Evolutionary conservation across 2,113 vertebrate species (phyloP), one percentile per base, ranked within the genome.

Genomic region (Martes martes): DNA sequence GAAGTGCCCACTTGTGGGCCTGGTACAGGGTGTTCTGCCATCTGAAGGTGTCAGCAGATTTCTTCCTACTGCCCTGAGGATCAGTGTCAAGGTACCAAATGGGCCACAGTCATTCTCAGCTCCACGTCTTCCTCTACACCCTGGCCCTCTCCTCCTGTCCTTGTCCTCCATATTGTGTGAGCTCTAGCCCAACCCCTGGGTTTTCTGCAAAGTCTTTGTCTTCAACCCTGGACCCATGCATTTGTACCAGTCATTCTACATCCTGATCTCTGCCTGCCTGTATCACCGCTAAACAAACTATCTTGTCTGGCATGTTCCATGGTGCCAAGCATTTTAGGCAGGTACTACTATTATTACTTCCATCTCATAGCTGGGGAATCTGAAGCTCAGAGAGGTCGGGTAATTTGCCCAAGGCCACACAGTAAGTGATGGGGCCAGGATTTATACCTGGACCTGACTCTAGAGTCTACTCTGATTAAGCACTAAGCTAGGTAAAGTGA

Each of bases 291-390:
- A 65, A 74, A 45, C 16, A 73, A 69, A 36, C 26, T 59, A 0
- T 61, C 78, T 61, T 11, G 15, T 61, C 39, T 89, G 16, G 36
- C 2, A 13, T 33, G 26, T 42, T 52, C 57, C 52, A 23, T 59
- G 79, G 65, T 67, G 45, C 59, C 23, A 39, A 61, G 15, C 21
- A 6, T 52, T 92, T 83, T 59, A 92, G 33, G 52, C 79, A 55
- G 65, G 11, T 13, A 21, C 52, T 3, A 2, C 47, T 91, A n/a
- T 45, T 45, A 87, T 59, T 45, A 79, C 45, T 65, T 87, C 59
- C n/a, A 50, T 61, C 79, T 91, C 69, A 76, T 71, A 95, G 55
- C 55, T 42, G 33, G 78, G 31, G 31, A 61, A 89, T 90, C 36
- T 21, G 69, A 81, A 69, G 42, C 67, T 90, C 67, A 61, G 47